Base-by-base conservation (phyloP, 2,113 vertebrate genomes). In the Astur gentilis region DNA sequence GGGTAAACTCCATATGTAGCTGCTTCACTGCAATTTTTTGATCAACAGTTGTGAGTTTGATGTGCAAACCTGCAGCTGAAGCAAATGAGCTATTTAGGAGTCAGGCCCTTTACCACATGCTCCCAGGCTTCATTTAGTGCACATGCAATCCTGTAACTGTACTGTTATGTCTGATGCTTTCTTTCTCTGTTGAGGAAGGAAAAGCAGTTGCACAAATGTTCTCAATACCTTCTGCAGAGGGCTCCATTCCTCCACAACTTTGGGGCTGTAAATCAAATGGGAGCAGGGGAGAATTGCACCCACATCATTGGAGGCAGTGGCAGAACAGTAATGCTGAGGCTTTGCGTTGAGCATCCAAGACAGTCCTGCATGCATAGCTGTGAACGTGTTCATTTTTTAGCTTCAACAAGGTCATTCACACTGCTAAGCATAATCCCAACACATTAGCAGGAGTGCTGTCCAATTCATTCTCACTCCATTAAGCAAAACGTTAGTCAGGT, bases 381-480 rank as follows among this genome's bases (percentile, higher is more conserved):
- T 92, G 96, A 97, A 97, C 11, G 34, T 89, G 81, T 87, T 95
- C 89, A 16, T 76, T 78, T 86, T 61, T 91, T 67, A 95, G 77
- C 80, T 95, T 72, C 95, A 97, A 76, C 95, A 92, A 95, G 96
- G 95, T 95, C 91, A 85, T 96, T 93, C 94, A 65, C 81, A 93
- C 83, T 38, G 96, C 94, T 95, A 57, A 93, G 77, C 83, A 25
- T 32, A 61, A 72, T 87, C 89, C 86, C 7, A 5, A 82, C 93
- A 72, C 70, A 34, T 95, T 92, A 95, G 94, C 73, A 12, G 94
- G 72, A 89, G 91, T 17, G 91, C 93, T 91, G 92, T 87, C 95
- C 94, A 20, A 87, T 64, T 71, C 86, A 72, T 95, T 97, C 64
- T 17, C 96, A 90, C 96, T 87, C 96, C 92, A 92, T 94, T 95